Evolutionary conservation across 2,113 vertebrate species (phyloP).

Genomic region (Calidris pugnax): DNA sequence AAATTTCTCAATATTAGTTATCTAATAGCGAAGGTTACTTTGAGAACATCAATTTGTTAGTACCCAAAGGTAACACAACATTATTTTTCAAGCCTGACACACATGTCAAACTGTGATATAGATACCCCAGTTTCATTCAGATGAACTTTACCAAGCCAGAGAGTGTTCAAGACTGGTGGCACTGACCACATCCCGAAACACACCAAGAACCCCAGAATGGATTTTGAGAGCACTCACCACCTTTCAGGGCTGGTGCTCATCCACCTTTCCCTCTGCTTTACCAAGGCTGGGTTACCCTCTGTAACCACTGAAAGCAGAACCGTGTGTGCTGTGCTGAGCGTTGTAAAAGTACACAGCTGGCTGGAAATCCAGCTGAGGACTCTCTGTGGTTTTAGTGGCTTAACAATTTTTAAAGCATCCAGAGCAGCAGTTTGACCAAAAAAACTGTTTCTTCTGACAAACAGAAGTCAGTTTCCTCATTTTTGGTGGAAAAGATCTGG

Average conservation of each 20-base stretch:
- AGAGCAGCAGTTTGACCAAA: background rate
- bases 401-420: background rate
- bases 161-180: background rate
- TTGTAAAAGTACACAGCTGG: too few species aligned
- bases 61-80: background rate
- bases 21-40: background rate
- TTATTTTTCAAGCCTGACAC: background rate
- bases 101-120: background rate
- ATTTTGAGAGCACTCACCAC: background rate
- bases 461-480: background rate
- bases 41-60: background rate
- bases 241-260: background rate
- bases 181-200: rapidly evolving
- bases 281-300: background rate
- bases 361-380: background rate
- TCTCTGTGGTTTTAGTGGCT: rapidly evolving
- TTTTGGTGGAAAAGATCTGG: background rate
- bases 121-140: background rate
- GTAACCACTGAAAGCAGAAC: background rate
- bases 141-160: background rate
- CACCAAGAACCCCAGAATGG: background rate
- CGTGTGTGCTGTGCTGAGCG: rapidly evolving
- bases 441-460: background rate
- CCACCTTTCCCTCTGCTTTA: background rate
- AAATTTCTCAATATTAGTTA: background rate